Base-by-base conservation (phyloP, 2,797 vertebrate species). In the Crocidura indochinensis region DNA sequence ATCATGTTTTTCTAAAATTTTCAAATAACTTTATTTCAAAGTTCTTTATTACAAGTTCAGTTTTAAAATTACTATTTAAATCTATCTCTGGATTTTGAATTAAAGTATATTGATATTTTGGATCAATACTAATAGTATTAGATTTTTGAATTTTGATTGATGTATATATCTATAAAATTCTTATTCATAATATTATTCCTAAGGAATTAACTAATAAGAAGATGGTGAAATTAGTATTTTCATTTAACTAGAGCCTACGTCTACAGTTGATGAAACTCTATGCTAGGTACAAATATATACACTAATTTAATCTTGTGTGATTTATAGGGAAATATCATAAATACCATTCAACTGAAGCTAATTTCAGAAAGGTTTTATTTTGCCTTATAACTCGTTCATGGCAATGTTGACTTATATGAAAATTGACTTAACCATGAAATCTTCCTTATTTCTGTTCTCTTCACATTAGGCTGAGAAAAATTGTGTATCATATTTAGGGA, bases 1-100 rank as follows among this genome's bases (percentile, higher is more conserved):
- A 49, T 97, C 17, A 19, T 60, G 19, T 97, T 97, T 91, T 94
- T 97, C 91, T 87, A 85, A 51, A 15, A 85, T 88, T 96, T 96
- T 97, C 91, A 95, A 80, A 96, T 96, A 88, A 60, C 56, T 60
- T 60, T 60, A 60, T 19, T 7, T 3, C 56, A 60, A 0, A 22
- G 46, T 71, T 1, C 14, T 73, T 69, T 77, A 74, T 74, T 81
- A 49, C 4, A 27, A 26, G 10, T 78, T 84, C 53, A 74, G 44
- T 88, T 26, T 67, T 68, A 53, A 86, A 49, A 2, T 81, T 92
- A 38, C 24, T 84, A 51, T 84, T 87, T 64, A 92, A 62, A 75
- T 90, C 19, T 86, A 0, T 91, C 90, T 24, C 82, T 27, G 10
- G 51, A 20, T 87, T 87, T 6, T 2, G 26, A 76, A 84, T 83